These are phyloP conservation scores for Dryobates pubescens DNA, from an alignment of 2,797 vertebrate genomes.

Conservation along the genomic window DNA sequence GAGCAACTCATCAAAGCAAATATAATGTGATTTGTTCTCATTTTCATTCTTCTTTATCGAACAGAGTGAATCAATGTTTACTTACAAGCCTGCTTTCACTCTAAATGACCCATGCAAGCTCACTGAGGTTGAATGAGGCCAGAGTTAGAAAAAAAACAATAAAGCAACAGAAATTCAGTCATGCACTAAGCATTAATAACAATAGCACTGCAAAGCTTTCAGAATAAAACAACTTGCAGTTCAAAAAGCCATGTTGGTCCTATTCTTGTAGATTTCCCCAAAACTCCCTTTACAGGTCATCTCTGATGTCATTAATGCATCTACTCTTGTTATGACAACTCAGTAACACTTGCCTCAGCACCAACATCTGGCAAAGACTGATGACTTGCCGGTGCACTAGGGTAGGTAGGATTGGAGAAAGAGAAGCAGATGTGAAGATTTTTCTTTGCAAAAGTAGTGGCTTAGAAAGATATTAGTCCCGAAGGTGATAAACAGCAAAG, in stretches of 20 bases:
- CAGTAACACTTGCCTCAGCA: not conserved
- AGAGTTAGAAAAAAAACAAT: conserved; percentile 31
- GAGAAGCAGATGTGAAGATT: not conserved
- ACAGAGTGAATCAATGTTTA: conserved; percentile 50
- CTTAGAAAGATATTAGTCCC: not conserved
- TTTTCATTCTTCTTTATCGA: conserved; percentile 51
- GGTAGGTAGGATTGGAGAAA: not conserved
- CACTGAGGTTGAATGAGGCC: conserved; percentile 56
- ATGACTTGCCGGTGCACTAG: not conserved
- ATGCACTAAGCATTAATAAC: not conserved
- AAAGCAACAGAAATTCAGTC: not conserved
- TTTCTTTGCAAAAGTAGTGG: not conserved
- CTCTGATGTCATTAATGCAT: not conserved
- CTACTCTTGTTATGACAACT: not conserved
- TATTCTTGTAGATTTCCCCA: not conserved
- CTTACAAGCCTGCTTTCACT: conserved; percentile 53
- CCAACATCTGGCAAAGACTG: not conserved
- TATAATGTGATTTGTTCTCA: conserved; percentile 43
- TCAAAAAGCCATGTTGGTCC: not conserved
- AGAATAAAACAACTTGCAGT: not conserved
- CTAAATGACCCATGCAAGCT: conserved; percentile 54
- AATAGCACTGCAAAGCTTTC: not conserved
- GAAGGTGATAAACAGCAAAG: not conserved
- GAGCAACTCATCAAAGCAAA: conserved; percentile 25
- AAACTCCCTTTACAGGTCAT: not conserved